Evolutionary conservation across 2,888 invertebrate genomes (phyloP), one percentile per base, ranked within the genome.

Genomic region (Ochlodes sylvanus): DNA sequence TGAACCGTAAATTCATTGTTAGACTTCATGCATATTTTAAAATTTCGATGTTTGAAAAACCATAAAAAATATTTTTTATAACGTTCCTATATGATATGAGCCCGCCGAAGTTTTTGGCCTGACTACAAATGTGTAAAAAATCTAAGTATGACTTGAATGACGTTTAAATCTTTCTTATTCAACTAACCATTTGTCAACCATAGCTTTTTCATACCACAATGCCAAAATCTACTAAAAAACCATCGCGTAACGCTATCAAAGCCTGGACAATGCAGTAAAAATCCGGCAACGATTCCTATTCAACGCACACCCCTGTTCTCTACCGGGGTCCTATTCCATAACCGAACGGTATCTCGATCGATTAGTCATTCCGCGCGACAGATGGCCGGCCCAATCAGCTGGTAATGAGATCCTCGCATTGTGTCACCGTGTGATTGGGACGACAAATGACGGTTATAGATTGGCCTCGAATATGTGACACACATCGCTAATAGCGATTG

Each of bases 301-400:
- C 38, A 38, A 10, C 3, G 38, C 21, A 41, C 17, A 50, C 0
- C 15, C 41, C 12, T 54, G 42, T 42, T 44, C 41, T 19, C 10
- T 14, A 19, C 54, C 34, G 21, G 7, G n/a, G 21, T 27, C 79
- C 75, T 78, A 77, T 76, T 72, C 74, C 61, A 58, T 62, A 69
- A 69, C 67, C 69, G 47, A 50, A 44, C 14, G 34, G 68, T 58
- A 64, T 71, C 81, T 82, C 82, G 82, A 84, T 84, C 79, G 74
- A 76, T 74, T 71, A 76, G 70, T 77, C 76, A 73, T 77, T 76
- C 64, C 69, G 65, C 34, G 73, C 83, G 88, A 87, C 90, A 90
- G 90, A 90, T 90, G 89, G 88, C 80, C 73, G 73, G 70, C 71
- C 82, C 82, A 82, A 86, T 86, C 84, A 81, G 76, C 66, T 77